Conservation (phyloP, 2,888 invertebrate species). For the Phymatocera aterrima region DNA sequence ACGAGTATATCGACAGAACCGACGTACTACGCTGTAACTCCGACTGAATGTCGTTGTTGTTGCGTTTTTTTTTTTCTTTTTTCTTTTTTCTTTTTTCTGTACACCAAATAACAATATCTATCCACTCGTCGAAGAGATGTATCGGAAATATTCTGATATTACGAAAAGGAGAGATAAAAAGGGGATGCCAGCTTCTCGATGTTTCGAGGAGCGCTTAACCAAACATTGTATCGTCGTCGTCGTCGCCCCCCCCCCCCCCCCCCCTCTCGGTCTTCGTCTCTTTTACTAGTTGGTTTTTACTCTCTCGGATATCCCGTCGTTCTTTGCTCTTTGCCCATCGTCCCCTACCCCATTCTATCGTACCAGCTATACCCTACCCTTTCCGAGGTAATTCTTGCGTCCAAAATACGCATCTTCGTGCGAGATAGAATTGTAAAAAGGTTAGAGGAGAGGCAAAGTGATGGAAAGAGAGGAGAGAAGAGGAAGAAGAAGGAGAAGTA, state of each 20-base stretch:
- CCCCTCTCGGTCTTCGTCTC: background rate
- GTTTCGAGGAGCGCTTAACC: slow-evolving; percentile 55
- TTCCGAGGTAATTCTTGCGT: slow-evolving; percentile 13
- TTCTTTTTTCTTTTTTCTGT: too few species aligned
- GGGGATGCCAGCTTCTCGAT: slow-evolving; percentile 50
- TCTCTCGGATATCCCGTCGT: background rate
- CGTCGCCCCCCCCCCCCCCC: background rate
- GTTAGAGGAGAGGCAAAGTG: background rate
- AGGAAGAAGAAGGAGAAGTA: background rate
- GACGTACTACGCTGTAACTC: too few species aligned
- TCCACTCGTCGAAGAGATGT: slow-evolving; percentile 54
- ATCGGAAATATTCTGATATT: slow-evolving; percentile 54
- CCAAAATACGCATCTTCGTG: background rate
- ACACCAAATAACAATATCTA: slow-evolving; percentile 57
- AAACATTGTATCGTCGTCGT: slow-evolving; percentile 54
- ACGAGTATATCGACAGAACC: too few species aligned
- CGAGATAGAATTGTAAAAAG: background rate
- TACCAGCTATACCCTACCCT: background rate
- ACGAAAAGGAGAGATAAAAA: background rate
- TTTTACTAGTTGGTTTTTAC: too few species aligned
- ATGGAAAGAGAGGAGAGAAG: background rate
- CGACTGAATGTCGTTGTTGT: too few species aligned
- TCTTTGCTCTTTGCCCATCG: background rate
- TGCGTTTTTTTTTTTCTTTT: too few species aligned
- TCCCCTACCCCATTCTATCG: background rate